phyloP scores from a whole-genome alignment of 2,113 vertebrate species.

The Perca schrenkii region DNA sequence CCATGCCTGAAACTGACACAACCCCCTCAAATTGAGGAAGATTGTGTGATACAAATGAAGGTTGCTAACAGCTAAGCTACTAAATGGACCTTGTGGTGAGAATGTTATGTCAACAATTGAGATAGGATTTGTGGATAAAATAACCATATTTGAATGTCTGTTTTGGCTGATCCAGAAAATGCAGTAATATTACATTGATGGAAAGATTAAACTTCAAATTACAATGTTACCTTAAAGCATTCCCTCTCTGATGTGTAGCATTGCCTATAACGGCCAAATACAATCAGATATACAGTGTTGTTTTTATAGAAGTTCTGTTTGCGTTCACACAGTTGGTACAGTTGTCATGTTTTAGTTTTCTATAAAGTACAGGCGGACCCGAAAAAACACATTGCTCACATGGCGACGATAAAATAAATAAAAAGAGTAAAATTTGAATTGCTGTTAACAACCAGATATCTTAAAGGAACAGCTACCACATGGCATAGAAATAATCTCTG shows the following conservation, averaged over 20 bases:
- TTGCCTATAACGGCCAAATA: neutral
- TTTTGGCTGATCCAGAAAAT: neutral
- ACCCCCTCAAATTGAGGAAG: neutral
- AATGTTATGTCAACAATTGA: neutral
- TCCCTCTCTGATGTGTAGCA: neutral
- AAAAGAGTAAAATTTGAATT: neutral
- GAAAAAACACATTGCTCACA: no score
- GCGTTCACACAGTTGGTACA: neutral
- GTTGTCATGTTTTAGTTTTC: neutral
- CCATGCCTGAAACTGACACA: neutral
- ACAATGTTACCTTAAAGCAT: neutral
- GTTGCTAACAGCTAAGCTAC: neutral
- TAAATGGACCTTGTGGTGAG: neutral
- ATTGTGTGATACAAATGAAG: neutral
- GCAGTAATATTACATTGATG: neutral
- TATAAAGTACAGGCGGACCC: neutral
- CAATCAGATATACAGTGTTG: neutral
- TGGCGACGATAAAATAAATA: neutral
- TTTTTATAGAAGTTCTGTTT: neutral
- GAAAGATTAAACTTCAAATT: neutral
- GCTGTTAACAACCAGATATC: neutral
- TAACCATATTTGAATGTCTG: neutral
- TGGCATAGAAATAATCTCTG: neutral
- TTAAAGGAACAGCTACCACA: neutral
- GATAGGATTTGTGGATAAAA: neutral